Conservation (phyloP, 2,113 vertebrate species). For the human region DNA sequence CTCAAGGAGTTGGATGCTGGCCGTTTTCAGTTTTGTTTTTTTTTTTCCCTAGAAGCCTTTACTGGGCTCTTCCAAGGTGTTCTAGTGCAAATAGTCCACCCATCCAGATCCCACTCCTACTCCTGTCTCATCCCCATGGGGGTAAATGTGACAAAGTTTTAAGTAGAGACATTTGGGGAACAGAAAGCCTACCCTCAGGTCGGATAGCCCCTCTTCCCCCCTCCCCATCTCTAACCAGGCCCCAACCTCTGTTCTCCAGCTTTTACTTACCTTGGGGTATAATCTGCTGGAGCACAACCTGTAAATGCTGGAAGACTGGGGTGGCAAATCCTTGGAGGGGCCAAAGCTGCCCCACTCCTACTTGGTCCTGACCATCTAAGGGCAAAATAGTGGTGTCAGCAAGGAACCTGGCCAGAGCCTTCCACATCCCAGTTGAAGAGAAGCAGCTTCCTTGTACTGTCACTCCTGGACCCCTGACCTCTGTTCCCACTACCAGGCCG, state of each 20-base stretch:
- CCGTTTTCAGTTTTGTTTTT: not conserved
- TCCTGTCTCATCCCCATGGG: not conserved
- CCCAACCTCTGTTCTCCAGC: not conserved
- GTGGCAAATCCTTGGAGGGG: conserved; percentile 90
- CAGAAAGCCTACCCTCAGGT: not conserved
- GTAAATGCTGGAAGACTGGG: conserved; percentile 90
- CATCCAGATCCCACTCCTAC: not conserved
- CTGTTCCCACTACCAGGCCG: not conserved
- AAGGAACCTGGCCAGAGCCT: not conserved
- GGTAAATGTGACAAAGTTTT: not conserved
- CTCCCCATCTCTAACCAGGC: not conserved
- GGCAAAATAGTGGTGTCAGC: conserved; percentile 43
- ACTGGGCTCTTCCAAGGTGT: not conserved
- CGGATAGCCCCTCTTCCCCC: not conserved
- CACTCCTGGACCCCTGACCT: not conserved
- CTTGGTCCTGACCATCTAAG: conserved; percentile 92
- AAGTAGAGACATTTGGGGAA: not conserved
- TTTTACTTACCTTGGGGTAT: conserved; percentile 88
- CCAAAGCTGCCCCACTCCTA: conserved; percentile 83
- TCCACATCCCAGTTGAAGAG: not conserved
- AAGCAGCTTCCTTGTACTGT: not conserved
- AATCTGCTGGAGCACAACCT: conserved; percentile 91
- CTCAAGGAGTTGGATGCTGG: not conserved
- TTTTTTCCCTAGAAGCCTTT: not conserved
- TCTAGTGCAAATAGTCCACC: not conserved